Percentiles rank a stretch among this genome's conserved stretches.
These are phyloP conservation scores for Cyphomyrus discorhynchus DNA, from an alignment of 2,113 vertebrate genomes.

Conservation along the genomic window DNA sequence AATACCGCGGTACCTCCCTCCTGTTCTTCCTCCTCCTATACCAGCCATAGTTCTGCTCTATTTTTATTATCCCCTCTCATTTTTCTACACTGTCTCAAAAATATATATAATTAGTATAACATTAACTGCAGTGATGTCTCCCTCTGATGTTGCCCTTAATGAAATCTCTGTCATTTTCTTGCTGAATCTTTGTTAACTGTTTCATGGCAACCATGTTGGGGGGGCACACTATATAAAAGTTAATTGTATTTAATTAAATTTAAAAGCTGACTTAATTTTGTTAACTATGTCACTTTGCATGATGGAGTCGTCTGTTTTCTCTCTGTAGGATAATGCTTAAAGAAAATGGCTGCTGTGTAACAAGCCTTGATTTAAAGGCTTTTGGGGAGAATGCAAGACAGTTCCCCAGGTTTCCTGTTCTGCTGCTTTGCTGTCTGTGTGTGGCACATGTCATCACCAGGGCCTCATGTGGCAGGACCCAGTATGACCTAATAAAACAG, in stretches of 20 bases:
- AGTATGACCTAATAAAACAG: conserved; percentile 3
- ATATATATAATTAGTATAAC: neutral
- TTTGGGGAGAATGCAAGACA: neutral
- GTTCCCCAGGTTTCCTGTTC: neutral
- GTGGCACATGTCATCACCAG: neutral
- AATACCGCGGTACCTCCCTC: neutral
- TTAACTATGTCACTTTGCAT: neutral
- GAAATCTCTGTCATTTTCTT: neutral
- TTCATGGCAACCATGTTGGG: neutral
- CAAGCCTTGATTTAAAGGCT: neutral
- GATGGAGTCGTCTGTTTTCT: neutral
- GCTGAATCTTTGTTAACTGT: neutral
- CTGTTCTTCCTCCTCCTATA: neutral
- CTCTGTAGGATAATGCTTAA: neutral
- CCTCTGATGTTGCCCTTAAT: neutral
- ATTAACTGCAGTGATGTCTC: neutral
- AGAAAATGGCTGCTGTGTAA: neutral
- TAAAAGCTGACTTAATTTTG: neutral
- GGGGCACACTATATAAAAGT: neutral
- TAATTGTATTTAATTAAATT: neutral
- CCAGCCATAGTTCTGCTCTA: neutral
- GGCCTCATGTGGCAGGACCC: neutral
- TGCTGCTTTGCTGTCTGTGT: neutral
- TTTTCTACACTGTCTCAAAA: neutral
- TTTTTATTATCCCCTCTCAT: neutral